A percentile compares a stretch with the other conserved stretches of the same genome.
Evolutionary conservation across 2,797 vertebrate species (phyloP).

Genomic region (Coregonus suidteri): DNA sequence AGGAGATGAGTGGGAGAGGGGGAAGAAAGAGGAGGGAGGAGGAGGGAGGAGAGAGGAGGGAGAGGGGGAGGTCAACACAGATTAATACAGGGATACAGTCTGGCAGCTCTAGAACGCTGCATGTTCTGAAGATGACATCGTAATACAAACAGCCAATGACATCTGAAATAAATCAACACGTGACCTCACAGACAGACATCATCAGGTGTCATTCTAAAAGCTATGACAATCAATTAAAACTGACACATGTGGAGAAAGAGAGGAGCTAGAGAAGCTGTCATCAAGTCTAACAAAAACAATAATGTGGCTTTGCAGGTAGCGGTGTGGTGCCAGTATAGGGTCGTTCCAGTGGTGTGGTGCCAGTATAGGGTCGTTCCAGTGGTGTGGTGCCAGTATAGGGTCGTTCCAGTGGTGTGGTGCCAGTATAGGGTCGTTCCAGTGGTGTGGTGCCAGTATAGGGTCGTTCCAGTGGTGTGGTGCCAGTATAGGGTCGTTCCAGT

Average conservation of each 20-base stretch:
- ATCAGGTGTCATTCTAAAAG: slow-evolving; percentile 55
- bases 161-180: slow-evolving; percentile 51
- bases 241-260: slow-evolving; percentile 48
- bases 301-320: neutral
- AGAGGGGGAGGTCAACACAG: too few species aligned
- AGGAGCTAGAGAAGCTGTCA: neutral
- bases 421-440: too few species aligned
- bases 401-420: too few species aligned
- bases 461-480: too few species aligned
- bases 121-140: slow-evolving; percentile 44
- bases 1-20: too few species aligned
- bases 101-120: slow-evolving; percentile 56
- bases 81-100: slow-evolving; percentile 41
- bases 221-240: slow-evolving; percentile 60
- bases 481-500: too few species aligned
- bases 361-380: too few species aligned
- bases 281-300: slow-evolving; percentile 12
- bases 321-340: neutral
- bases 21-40: too few species aligned
- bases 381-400: too few species aligned
- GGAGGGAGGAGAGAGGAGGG: too few species aligned
- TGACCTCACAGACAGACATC: slow-evolving; percentile 51
- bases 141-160: slow-evolving; percentile 54
- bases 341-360: too few species aligned
- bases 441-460: too few species aligned